Base-by-base conservation (phyloP, 1,140 invertebrate genomes). In the Arion vulgaris region DNA sequence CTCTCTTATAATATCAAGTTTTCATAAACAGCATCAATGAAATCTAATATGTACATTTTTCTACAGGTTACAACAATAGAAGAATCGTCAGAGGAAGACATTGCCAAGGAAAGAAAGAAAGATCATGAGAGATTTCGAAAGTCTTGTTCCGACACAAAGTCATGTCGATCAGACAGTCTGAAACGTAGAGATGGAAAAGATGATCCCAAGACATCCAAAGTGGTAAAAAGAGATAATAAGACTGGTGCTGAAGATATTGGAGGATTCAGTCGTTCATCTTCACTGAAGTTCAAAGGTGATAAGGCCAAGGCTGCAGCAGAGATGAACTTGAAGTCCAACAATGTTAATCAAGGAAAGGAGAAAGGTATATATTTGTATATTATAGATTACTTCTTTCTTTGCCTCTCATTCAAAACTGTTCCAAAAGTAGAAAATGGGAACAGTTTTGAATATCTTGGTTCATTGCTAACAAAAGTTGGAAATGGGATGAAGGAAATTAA, bases 291-390 rank as follows among this genome's bases (percentile, higher is more conserved):
- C 53, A 88, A 89, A 74, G 68, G 84, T 17, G 87, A 88, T 26
- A 88, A 86, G 77, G 81, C 73, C 57, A 84, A 74, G 41, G 78
- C 71, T 9, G 82, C 77, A 34, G 85, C 84, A 74, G 89, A 90
- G 57, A 41, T 88, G 26, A 87, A 86, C 45, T 68, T 87, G 32
- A 86, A 85, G 36, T 84, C 82, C 28, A 88, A 84, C 34, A 87
- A 87, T 69, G 38, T 86, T 5, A 88, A 88, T 49, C 85, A 88
- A 81, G 85, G 74, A 17, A 88, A 89, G 41, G 85, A 86, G 19
- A 91, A 91, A 88, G 90, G 89, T 90, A 86, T 23, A 19, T 75
- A 23, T 78, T 79, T 85, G 87, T 85, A 87, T 79, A 91, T 75
- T 32, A 28, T 86, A n/a, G n/a, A n/a, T 87, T 86, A 87, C 80